Evolutionary conservation across 2,888 invertebrate species (phyloP).

Genomic region (Epistrophe eligans): DNA sequence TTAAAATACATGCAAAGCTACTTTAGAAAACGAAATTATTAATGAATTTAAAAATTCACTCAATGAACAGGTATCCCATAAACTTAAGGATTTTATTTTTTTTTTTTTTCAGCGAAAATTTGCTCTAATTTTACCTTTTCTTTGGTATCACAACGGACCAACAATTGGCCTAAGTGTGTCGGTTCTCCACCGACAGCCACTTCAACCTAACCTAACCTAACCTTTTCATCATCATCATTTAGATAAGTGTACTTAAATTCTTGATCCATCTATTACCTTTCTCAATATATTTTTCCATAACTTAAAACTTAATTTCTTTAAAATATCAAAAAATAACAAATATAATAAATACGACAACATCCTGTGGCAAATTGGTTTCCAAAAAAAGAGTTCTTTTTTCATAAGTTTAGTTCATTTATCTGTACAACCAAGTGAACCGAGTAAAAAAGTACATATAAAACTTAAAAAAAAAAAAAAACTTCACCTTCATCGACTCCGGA

Average conservation of each 20-base stretch:
- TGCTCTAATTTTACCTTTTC: too few relatives aligned
- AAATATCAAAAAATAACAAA: not conserved
- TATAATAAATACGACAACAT: conserved; percentile 1
- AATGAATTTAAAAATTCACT: too few relatives aligned
- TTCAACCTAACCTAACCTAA: too few relatives aligned
- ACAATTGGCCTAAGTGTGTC: too few relatives aligned
- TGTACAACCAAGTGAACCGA: not conserved
- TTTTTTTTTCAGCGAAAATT: too few relatives aligned
- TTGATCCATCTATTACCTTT: not conserved
- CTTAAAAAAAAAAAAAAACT: not conserved
- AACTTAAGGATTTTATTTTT: too few relatives aligned
- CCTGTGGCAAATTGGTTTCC: conserved; percentile 10
- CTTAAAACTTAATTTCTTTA: not conserved
- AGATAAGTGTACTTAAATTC: too few relatives aligned
- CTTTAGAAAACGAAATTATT: too few relatives aligned
- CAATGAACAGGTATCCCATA: too few relatives aligned
- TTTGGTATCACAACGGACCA: too few relatives aligned
- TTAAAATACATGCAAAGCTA: not conserved
- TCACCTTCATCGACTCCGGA: conserved; percentile 17
- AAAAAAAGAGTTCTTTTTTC: not conserved
- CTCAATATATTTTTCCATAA: not conserved
- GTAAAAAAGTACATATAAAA: not conserved
- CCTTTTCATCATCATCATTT: too few relatives aligned
- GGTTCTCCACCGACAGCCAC: too few relatives aligned
- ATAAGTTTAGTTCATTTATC: not conserved